Conservation (phyloP, 2,888 invertebrate species). For the Norana najaformis region DNA sequence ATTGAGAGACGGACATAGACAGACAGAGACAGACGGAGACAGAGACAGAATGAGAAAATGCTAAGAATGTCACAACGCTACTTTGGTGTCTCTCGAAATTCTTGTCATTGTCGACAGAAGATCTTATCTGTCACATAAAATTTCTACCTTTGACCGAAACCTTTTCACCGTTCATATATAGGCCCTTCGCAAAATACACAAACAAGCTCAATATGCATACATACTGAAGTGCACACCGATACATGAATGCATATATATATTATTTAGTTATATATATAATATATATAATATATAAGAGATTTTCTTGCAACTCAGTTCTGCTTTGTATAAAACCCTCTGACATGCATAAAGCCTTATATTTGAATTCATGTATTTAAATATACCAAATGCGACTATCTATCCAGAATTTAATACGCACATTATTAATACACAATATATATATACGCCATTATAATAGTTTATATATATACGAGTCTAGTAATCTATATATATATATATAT, state of each 20-base stretch:
- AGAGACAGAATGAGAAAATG: not conserved
- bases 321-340: no score
- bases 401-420: no score
- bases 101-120: not conserved
- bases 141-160: not conserved
- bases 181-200: not conserved
- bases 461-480: no score
- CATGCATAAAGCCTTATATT: no score
- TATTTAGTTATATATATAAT: no score
- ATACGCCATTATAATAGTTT: no score
- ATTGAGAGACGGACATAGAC: not conserved
- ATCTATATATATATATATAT: no score
- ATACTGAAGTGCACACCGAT: not conserved
- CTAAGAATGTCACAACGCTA: slow-evolving; percentile 10
- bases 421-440: no score
- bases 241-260: not conserved
- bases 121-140: not conserved
- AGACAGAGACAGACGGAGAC: not conserved
- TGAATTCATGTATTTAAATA: no score
- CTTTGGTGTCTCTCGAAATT: not conserved
- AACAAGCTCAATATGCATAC: not conserved
- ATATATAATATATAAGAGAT: no score
- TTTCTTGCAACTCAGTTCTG: no score
- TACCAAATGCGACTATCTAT: no score
- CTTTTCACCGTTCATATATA: not conserved